Evolutionary conservation across 2,888 invertebrate genomes (phyloP), one percentile per base, ranked within the genome.

Genomic region (Lordiphosa fenestrarum): DNA sequence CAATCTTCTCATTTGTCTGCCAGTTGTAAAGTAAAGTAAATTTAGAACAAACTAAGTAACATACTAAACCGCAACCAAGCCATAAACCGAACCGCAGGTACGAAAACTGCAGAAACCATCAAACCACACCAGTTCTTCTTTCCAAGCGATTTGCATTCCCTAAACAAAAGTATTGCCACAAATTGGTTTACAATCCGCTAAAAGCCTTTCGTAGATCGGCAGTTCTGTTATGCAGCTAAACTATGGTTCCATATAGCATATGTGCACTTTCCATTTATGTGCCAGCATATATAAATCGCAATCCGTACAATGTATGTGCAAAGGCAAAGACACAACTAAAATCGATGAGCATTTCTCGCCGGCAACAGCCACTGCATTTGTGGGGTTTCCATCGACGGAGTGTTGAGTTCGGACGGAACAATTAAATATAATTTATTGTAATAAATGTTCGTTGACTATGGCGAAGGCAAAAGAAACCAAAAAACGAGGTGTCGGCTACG

Each of bases 261-360:
- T 61, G 25, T 61, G 30, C 12, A 38, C 30, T 30, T 44, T 42
- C 33, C 9, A 30, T 44, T 33, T 37, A 48, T 47, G 10, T 15
- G 25, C 48, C 12, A 35, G 51, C 63, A 62, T 48, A 59, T 60
- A 48, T 25, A 25, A 2, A 6, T 50, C 51, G 47, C 53, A 35
- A 38, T 39, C 19, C 19, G 2, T 19, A 19, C 4, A 19, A 42
- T 59, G 53, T 54, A 51, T 36, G 59, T 48, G 48, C 53, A 44
- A 38, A 54, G 13, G 30, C 21, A 66, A 41, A 53, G 57, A 66
- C 56, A 55, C 60, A 44, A 37, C 67, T 66, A 81, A 83, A 81
- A 80, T 80, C 80, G 80, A 80, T 83, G 74, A 72, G 80, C 84
- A 80, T 80, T 80, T 74, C 63, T 50, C 49, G 37, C 19, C 63